A percentile compares a stretch with the other conserved stretches of the same genome.
Evolutionary conservation across 1,140 invertebrate species (phyloP).

Genomic region (Lucilia sericata): DNA sequence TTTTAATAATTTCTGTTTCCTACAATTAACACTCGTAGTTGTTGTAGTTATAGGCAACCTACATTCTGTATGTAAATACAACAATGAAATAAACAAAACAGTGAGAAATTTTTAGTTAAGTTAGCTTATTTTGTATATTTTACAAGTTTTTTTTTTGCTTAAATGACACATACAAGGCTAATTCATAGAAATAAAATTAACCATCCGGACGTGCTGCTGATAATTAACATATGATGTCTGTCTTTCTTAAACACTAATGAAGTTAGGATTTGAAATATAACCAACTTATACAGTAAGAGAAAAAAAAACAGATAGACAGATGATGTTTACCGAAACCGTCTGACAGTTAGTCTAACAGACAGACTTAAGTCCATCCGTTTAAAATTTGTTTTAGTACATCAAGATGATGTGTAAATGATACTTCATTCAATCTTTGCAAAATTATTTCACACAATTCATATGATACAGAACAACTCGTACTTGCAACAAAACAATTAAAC

Average conservation of each 20-base stretch:
- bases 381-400: neutral
- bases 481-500: neutral
- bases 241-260: neutral
- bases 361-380: no score
- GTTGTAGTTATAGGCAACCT: neutral
- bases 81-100: neutral
- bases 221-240: neutral
- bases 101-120: neutral
- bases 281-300: neutral
- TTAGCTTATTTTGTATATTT: neutral
- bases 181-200: neutral
- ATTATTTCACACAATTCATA: slow-evolving; percentile 1
- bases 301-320: neutral
- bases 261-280: neutral
- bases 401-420: neutral
- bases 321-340: no score
- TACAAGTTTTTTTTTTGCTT: no score
- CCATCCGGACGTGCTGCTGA: slow-evolving; percentile 1
- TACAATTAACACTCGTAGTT: neutral
- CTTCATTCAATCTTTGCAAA: neutral
- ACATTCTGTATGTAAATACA: neutral
- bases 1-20: no score
- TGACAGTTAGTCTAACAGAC: neutral
- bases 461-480: neutral
- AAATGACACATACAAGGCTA: neutral